Evolutionary conservation across 92 coral and sea anemone species (phyloP).

Genomic region (Epizoanthus stellaris): DNA sequence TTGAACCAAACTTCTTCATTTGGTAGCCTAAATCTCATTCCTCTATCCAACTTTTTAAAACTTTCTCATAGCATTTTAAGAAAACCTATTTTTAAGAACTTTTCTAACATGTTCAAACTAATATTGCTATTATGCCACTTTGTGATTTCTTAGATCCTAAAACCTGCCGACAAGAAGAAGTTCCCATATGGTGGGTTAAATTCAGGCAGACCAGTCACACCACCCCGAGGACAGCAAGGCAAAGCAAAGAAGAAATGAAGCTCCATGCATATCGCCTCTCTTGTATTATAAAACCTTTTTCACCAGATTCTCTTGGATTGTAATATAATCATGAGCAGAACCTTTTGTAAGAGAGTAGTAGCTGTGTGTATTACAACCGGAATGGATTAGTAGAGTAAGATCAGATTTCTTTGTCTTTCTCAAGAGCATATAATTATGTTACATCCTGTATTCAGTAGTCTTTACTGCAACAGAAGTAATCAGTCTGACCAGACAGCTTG

Average conservation of each 20-base stretch:
- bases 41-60: no score
- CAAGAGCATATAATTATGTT: no score
- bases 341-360: slow-evolving; percentile 13
- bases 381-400: no score
- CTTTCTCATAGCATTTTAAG: not conserved
- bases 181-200: slow-evolving; percentile 97
- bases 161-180: slow-evolving; percentile 99
- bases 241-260: slow-evolving; percentile 86
- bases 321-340: slow-evolving; percentile 52
- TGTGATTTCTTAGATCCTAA: slow-evolving; percentile 70
- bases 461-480: no score
- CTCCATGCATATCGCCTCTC: not conserved
- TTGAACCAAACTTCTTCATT: no score
- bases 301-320: slow-evolving; percentile 42
- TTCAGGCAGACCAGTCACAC: slow-evolving; percentile 97
- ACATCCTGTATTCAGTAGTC: no score
- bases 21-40: no score
- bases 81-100: not conserved
- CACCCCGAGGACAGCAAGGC: slow-evolving; percentile 96
- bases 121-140: not conserved
- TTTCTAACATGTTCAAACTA: not conserved
- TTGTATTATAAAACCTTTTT: slow-evolving; percentile 29
- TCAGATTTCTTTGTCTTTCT: no score
- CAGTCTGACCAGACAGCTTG: no score
- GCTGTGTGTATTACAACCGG: no score